These are phyloP conservation scores for Steinernema hermaphroditum DNA, from an alignment of 2,888 invertebrate species.

Conservation along the genomic window DNA sequence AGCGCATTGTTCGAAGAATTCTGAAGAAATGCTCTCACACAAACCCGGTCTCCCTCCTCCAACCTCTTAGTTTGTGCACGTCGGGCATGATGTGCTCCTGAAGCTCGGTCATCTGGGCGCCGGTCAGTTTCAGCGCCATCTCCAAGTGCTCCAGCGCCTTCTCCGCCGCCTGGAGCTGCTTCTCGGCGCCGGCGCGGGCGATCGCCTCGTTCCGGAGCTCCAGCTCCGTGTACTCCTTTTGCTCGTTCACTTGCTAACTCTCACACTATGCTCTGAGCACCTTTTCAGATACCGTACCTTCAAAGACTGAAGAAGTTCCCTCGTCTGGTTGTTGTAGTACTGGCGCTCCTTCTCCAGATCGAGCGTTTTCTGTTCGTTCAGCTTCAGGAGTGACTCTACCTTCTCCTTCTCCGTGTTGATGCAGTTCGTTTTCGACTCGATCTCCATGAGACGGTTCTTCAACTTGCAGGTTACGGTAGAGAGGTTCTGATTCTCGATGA, in stretches of 20 bases:
- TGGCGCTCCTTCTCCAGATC: conserved; percentile 69
- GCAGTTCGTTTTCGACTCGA: conserved; percentile 67
- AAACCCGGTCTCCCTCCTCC: conserved; percentile 29
- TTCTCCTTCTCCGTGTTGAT: conserved; percentile 67
- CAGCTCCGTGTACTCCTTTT: conserved; percentile 69
- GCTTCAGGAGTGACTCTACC: conserved; percentile 67
- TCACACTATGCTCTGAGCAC: background rate
- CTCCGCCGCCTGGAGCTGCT: conserved; percentile 57
- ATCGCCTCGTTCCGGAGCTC: conserved; percentile 68
- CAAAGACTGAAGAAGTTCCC: conserved; percentile 67
- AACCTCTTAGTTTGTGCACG: conserved; percentile 69
- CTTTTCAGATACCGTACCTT: conserved; percentile 64
- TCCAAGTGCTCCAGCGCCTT: conserved; percentile 68
- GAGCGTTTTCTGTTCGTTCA: conserved; percentile 66
- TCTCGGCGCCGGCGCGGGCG: conserved; percentile 69
- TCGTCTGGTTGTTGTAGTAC: conserved; percentile 68
- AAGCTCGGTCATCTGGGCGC: conserved; percentile 63
- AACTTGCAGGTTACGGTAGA: conserved; percentile 66
- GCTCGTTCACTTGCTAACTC: conserved; percentile 67
- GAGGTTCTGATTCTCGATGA: conserved; percentile 67
- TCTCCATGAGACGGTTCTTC: conserved; percentile 63
- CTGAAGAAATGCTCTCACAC: conserved; percentile 55
- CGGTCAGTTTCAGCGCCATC: conserved; percentile 67
- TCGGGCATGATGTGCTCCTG: conserved; percentile 69
- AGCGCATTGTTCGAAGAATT: conserved; percentile 70